Base-by-base conservation (phyloP, 2,888 invertebrate genomes). In the Coleophora deauratella region DNA sequence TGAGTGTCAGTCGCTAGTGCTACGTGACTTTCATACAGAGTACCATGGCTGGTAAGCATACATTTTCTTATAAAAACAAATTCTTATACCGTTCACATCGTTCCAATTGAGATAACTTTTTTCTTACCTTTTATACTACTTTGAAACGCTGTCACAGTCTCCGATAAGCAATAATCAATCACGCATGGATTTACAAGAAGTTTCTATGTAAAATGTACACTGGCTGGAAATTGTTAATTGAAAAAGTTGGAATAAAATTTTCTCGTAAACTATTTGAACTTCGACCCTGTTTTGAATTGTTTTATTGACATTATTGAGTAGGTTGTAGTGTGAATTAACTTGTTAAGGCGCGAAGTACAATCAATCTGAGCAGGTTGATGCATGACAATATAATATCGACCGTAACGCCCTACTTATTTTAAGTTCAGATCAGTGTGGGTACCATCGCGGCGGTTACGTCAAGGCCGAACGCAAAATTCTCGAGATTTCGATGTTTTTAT, bases 1-100 rank as follows among this genome's bases (percentile, higher is more conserved):
- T 21, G 21, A 21, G 21, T 6, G 21, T 21, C 21, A 21, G 15
- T 11, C 10, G 10, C 6, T n/a, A 50, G 46, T 48, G 42, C 50
- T 63, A 66, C 64, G 62, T 66, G 66, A 70, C 66, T 60, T 53
- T 41, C 46, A 27, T 48, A 40, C 46, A 43, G 40, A 34, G 42
- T 52, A 59, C 59, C 46, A 79, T 79, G 79, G 71, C 78, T 53
- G 75, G 79, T 77, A 54, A 43, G 75, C 63, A 21, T 6, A 21
- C 21, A 50, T 15, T 47, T 44, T 43, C 45, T 38, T 33, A 37
- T 43, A 44, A 48, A 52, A 33, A 41, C 37, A 40, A 45, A 44
- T 30, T 47, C 38, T 34, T 39, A 33, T 33, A 28, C 34, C 33
- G 37, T 40, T 38, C 35, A 40, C 32, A 35, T 40, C 31, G 13